Evolutionary conservation across 2,888 invertebrate species (phyloP), one percentile per base, ranked within the genome.

Genomic region (Catocala fraxini): DNA sequence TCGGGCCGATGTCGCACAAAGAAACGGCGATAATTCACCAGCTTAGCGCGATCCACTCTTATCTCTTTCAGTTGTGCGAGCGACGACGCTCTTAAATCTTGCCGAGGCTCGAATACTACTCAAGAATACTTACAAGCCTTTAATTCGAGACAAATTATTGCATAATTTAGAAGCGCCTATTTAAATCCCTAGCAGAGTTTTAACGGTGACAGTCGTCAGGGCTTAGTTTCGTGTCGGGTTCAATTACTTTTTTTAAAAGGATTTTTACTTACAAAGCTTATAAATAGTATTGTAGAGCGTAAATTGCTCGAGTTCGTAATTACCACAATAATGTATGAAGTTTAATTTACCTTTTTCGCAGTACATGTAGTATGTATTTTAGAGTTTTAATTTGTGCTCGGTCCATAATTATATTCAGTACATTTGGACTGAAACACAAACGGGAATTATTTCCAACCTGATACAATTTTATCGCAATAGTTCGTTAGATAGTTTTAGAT

Each of bases 41-140:
- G 88, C 89, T 88, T 87, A 89, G 83, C 76, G 83, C 85, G 78
- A 89, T 86, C 87, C 83, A 86, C 74, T 84, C 83, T 86, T 89
- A 89, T 88, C 87, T 88, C 84, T 80, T 86, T 85, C 86, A 83
- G 87, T 87, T 87, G 82, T 87, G 81, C 81, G 81, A 83, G 79
- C 82, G 82, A 82, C 82, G 86, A 83, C 83, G 86, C 83, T 85
- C 83, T 82, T 90, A 89, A 90, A 91, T 91, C 89, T 88, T 84
- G 73, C 81, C 69, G 72, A 82, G 74, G 82, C 85, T 85, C 82
- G 81, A 88, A 87, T 86, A 81, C 82, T 81, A 81, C 81, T 86
- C 80, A 85, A 79, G 84, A 85, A 85, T 83, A 85, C 85, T 87
- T 88, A 85, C 82, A 88, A 89, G 82, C 85, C 85, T 87, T 88